These are phyloP conservation scores for Antheraea assamensis DNA, from an alignment of 2,888 invertebrate genomes.

Conservation along the genomic window DNA sequence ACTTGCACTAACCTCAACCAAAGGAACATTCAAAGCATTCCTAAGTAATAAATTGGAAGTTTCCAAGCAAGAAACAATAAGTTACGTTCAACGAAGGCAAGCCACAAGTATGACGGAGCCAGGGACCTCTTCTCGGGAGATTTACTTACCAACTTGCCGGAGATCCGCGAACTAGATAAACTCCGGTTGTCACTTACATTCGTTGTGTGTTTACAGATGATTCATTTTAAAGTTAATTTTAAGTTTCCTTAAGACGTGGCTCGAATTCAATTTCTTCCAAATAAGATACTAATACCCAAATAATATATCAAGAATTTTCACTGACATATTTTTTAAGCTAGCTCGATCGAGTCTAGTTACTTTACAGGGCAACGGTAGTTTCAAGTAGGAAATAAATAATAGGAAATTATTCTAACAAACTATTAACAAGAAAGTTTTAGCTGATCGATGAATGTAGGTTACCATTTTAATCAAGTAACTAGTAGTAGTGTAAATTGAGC, in stretches of 20 bases:
- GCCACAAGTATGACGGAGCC: constrained; percentile 20
- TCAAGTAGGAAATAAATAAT: too few relatives aligned
- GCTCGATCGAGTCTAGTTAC: too few relatives aligned
- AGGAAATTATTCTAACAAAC: too few relatives aligned
- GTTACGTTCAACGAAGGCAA: constrained; percentile 17
- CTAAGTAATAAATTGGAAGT: constrained; percentile 23
- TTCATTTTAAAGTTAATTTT: neutral
- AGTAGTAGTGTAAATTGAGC: too few relatives aligned
- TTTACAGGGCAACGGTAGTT: too few relatives aligned
- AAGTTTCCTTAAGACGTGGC: neutral
- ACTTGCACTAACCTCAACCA: neutral
- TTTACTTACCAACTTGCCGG: neutral
- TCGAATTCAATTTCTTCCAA: neutral
- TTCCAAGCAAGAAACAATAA: constrained; percentile 19
- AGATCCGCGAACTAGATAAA: neutral
- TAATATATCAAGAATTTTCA: too few relatives aligned
- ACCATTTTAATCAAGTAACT: too few relatives aligned
- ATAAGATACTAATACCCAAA: neutral
- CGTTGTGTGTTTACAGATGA: neutral
- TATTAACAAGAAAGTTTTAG: too few relatives aligned
- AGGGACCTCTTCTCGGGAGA: constrained; percentile 13
- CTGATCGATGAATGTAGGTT: too few relatives aligned
- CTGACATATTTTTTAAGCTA: too few relatives aligned
- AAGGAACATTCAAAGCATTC: neutral
- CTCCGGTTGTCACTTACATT: neutral